Base-by-base conservation (phyloP, 2,888 invertebrate genomes). In the Geophilus truncorum region DNA sequence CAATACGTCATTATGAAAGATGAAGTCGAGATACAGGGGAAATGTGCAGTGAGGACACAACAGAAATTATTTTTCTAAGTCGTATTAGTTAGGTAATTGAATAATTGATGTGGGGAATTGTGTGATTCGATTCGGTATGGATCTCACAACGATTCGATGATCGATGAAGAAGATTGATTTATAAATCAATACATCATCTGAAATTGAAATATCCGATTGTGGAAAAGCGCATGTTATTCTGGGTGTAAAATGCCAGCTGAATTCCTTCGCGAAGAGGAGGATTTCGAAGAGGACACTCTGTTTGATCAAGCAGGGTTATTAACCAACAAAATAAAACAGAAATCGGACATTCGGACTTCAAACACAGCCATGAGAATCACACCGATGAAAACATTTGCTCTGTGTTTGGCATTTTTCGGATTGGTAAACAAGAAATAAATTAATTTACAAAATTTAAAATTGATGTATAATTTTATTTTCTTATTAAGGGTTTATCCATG, bases 361-460 rank as follows among this genome's bases (percentile, higher is more conserved):
- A 84, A 82, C 77, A 84, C 84, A 40, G 25, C 57, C 51, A 84
- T 83, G 78, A 84, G 84, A 80, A 85, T 83, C 83, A 84, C 85
- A 57, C 84, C 87, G 81, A 84, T 85, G 10, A 86, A 86, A 81
- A 87, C 87, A n/a, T 82, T 86, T 1, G 86, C 86, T 45, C 84
- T 88, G 1, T 87, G 87, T 62, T 83, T 86, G 21, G 86, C 87
- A 6, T 88, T 88, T 82, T 86, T 88, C 83, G 87, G 86, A 34
- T 82, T 88, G 85, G 88, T 88, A 83, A 62, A 85, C 85, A 82
- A 15, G 25, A 77, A 4, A 62, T 51, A 40, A 32, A 34, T 79
- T 34, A 76, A 18, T 40, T 18, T 40, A 77, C 21, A 57, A 57
- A 57, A 18, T 21, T 57, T 5, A 23, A 21, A 57, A 4, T 21